Base-by-base conservation (phyloP, 2,888 invertebrate species). In the Microdon myrmicae region DNA sequence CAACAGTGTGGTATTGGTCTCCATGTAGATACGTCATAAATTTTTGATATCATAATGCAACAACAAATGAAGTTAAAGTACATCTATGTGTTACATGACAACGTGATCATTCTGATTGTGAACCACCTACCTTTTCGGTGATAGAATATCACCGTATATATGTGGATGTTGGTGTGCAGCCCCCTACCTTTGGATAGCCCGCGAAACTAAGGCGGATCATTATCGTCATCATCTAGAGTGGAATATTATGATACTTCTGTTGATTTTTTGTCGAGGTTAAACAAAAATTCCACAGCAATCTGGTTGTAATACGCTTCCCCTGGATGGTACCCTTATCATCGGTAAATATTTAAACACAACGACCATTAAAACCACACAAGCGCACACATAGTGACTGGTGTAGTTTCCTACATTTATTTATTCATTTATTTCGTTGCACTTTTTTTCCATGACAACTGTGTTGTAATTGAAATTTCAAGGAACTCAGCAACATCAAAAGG, bases 21-120 rank as follows among this genome's bases (percentile, higher is more conserved):
- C n/a, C n/a, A n/a, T n/a, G n/a, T n/a, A n/a, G 6, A 22, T 8
- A 56, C 61, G 61, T 64, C 61, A 64, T 56, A 55, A 55, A 61
- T 31, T 47, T 12, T 19, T 35, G 25, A 38, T 32, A 22, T 3
- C n/a, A 37, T 3, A 4, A 45, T 25, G 17, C 34, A 44, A n/a
- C n/a, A n/a, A n/a, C n/a, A n/a, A n/a, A n/a, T n/a, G n/a, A n/a
- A n/a, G n/a, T n/a, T n/a, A n/a, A n/a, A n/a, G n/a, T n/a, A 16
- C 9, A 35, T 19, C 23, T 38, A 20, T 49, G 38, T 39, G 4
- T n/a, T 45, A 37, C 14, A 14, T 29, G 26, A 20, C 23, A 45
- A 20, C 20, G 26, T 47, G 54, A 38, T 44, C 26, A 26, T 13
- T 7, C 19, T 14, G 32, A 41, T 32, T n/a, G 31, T 41, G 34